Evolutionary conservation across 1,140 invertebrate species (phyloP), one percentile per base, ranked within the genome.

Genomic region (Micrasema minimum): DNA sequence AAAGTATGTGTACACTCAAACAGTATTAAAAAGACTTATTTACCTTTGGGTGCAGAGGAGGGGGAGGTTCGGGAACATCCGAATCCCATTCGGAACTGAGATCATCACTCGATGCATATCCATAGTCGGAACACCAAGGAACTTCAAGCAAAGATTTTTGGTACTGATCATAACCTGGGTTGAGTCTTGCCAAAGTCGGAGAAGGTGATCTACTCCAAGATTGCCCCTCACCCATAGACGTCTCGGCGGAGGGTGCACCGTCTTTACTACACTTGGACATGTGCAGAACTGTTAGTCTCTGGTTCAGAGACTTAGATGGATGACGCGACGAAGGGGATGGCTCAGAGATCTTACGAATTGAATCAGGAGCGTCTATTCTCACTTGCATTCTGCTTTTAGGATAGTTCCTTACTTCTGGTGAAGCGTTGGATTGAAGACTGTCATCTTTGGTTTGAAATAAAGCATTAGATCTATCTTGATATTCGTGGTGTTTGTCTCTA

Each of bases 31-130:
- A 23, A 45, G 4, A 10, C n/a, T 23, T 20, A 18, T 62, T 41
- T 76, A 76, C 74, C 77, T 76, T 78, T 48, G 71, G 82, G 70
- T 79, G 78, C 46, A 76, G 74, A 9, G 80, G 79, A 45, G 80
- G 81, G 9, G 81, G 78, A 5, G 83, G 80, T 73, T 88, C 87
- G 2, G 87, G 85, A 18, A 91, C 89, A 81, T 94, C 93, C 0
- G 92, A 94, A 78, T 95, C 93, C 93, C 93, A 95, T 78, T 96
- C 94, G 6, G 93, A 94, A 79, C 91, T 93, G 10, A 96, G 87
- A 83, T 96, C 94, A 79, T 96, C 93, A 77, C 91, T 93, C 69
- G 92, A 93, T 11, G 92, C 90, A 78, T 95, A 92, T 7, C 91
- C 91, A 80, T 92, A 95, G 76, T 95, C 94, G 38, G 88, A 80